Evolutionary conservation across 2,888 invertebrate species (phyloP).

Genomic region (Allacma fusca): DNA sequence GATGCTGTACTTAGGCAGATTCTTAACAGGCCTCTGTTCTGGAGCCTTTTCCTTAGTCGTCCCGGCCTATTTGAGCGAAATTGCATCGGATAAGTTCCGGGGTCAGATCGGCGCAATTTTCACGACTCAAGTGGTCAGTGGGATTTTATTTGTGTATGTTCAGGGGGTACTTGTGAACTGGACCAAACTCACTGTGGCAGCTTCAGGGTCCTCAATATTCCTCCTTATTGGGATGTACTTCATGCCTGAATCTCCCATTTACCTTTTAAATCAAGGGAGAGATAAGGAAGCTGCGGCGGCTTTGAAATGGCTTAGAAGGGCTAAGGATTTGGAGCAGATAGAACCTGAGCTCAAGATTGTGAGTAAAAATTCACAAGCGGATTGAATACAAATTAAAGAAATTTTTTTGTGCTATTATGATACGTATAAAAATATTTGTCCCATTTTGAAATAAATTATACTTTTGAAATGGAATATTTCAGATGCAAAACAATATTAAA

Average conservation of each 20-base stretch:
- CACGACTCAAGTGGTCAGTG: slow-evolving; percentile 16
- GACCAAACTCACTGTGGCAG: slow-evolving; percentile 72
- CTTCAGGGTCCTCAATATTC: slow-evolving; percentile 73
- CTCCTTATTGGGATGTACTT: slow-evolving; percentile 78
- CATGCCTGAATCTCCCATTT: slow-evolving; percentile 79
- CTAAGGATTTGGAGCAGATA: slow-evolving; percentile 70
- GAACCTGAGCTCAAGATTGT: slow-evolving; percentile 73
- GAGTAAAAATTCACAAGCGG: neutral
- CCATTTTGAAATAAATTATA: neutral
- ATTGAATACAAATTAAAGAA: too few relatives aligned
- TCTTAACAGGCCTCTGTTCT: too few relatives aligned
- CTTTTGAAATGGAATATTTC: too few relatives aligned
- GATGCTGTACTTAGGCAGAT: slow-evolving; percentile 7
- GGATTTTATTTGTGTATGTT: slow-evolving; percentile 68
- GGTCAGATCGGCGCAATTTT: slow-evolving; percentile 66
- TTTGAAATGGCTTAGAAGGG: slow-evolving; percentile 77
- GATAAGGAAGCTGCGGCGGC: slow-evolving; percentile 73
- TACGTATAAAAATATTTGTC: neutral
- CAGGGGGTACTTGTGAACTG: slow-evolving; percentile 74
- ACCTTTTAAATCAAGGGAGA: slow-evolving; percentile 70
- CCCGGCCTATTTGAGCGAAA: slow-evolving; percentile 86
- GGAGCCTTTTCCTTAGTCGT: slow-evolving; percentile 85
- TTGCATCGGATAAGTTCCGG: slow-evolving; percentile 81
- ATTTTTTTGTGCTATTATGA: too few relatives aligned
- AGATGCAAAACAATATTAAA: neutral